phyloP scores from a whole-genome alignment of 2,113 vertebrate species.

The Myodes glareolus region DNA sequence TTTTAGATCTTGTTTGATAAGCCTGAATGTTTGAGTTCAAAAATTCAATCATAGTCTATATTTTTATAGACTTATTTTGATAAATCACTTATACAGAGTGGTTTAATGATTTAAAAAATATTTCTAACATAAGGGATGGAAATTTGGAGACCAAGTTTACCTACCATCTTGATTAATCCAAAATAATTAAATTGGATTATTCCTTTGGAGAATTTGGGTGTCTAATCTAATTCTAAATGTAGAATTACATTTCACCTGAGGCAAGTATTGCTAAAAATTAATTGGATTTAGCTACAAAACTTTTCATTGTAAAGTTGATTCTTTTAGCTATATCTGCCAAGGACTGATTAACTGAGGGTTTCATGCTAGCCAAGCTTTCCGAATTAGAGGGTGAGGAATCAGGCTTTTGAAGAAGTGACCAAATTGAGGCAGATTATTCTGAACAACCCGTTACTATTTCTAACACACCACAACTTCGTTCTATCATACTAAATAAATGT shows the following conservation, averaged over 20 bases:
- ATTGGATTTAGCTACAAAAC: conserved; percentile 56
- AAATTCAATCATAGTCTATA: background rate
- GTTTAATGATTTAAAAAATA: conserved; percentile 12
- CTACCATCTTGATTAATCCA: conserved; percentile 18
- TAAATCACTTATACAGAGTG: background rate
- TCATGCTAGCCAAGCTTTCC: background rate
- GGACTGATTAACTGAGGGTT: conserved; percentile 42
- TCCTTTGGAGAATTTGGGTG: conserved; percentile 50
- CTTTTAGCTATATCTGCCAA: conserved; percentile 1
- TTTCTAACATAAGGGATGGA: conserved; percentile 30
- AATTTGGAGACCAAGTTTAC: conserved; percentile 17
- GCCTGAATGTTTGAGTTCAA: background rate
- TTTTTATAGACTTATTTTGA: background rate
- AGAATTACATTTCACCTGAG: conserved; percentile 61
- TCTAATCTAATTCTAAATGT: conserved; percentile 12
- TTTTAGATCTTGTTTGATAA: background rate
- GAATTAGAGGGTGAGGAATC: background rate
- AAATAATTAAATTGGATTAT: conserved; percentile 60
- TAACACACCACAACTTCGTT: background rate
- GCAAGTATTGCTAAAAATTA: conserved; percentile 50
- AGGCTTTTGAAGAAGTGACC: conserved; percentile 13
- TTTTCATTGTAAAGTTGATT: conserved; percentile 47
- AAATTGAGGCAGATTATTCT: conserved; percentile 2
- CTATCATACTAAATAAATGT: background rate
- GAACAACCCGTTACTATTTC: background rate